Conservation (phyloP, 2,113 vertebrate genomes). For the Anolis carolinensis region DNA sequence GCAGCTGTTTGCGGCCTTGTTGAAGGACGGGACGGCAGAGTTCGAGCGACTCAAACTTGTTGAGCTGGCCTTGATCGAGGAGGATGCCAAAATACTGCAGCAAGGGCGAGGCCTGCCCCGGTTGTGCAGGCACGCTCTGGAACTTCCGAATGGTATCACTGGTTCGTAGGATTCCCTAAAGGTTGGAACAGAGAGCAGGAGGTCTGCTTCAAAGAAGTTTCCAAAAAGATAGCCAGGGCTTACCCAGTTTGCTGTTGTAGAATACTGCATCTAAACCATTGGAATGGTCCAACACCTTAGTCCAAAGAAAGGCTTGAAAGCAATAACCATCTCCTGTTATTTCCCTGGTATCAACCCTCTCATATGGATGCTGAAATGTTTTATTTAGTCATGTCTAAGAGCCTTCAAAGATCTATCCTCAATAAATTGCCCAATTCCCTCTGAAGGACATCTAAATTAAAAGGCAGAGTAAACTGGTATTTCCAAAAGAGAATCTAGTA, state of each 20-base stretch:
- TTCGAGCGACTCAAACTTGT: slow-evolving; percentile 91
- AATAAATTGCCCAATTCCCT: too few species aligned
- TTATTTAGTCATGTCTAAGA: too few species aligned
- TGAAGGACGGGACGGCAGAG: slow-evolving; percentile 90
- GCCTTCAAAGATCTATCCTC: too few species aligned
- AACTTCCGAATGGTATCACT: slow-evolving; percentile 90
- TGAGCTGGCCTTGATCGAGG: slow-evolving; percentile 91
- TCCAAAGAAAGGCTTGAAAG: too few species aligned
- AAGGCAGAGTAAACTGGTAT: neutral
- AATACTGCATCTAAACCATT: neutral
- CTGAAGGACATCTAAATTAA: neutral
- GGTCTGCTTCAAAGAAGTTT: neutral
- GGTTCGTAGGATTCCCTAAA: slow-evolving; percentile 87
- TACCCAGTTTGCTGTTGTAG: neutral
- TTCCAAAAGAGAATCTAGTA: neutral
- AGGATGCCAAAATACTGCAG: slow-evolving; percentile 94
- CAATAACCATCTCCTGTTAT: too few species aligned
- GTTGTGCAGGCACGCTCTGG: slow-evolving; percentile 88
- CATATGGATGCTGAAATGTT: too few species aligned
- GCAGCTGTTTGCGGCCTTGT: slow-evolving; percentile 90
- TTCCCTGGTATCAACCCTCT: too few species aligned
- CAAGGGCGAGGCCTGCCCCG: slow-evolving; percentile 89
- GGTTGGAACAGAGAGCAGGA: neutral
- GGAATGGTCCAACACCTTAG: too few species aligned
- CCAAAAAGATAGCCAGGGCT: neutral